These are phyloP conservation scores for Eurois occulta DNA, from an alignment of 2,888 invertebrate genomes.

Conservation along the genomic window DNA sequence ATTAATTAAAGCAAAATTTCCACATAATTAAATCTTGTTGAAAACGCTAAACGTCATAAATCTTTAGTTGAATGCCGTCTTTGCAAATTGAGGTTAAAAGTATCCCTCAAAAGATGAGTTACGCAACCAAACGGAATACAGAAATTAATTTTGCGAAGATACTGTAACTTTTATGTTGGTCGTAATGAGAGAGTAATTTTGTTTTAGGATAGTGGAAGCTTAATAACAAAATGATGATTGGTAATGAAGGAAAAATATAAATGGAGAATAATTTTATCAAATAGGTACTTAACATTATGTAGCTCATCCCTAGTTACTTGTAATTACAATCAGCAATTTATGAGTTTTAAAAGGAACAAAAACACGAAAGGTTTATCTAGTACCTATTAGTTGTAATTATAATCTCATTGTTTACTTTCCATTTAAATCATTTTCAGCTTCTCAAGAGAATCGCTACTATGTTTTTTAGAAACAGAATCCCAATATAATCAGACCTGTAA, in stretches of 20 bases:
- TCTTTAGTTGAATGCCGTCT: constrained; percentile 72
- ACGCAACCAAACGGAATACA: constrained; percentile 69
- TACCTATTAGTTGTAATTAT: neutral
- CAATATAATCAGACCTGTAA: neutral
- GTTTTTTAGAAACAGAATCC: neutral
- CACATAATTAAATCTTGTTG: constrained; percentile 71
- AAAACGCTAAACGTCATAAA: constrained; percentile 72
- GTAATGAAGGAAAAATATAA: neutral
- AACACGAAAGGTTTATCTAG: neutral
- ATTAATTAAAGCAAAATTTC: constrained; percentile 74
- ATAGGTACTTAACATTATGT: neutral
- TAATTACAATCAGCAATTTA: neutral
- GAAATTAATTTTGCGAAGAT: constrained; percentile 65
- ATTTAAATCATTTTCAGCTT: neutral
- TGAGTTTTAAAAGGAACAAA: neutral
- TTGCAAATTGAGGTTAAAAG: constrained; percentile 72
- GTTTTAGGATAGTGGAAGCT: constrained; percentile 5
- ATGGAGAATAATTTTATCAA: neutral
- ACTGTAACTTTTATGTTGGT: constrained; percentile 43
- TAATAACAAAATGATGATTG: neutral
- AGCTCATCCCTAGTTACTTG: neutral
- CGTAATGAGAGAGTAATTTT: constrained; percentile 41
- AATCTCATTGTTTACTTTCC: neutral
- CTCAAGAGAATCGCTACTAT: neutral
- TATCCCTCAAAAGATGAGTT: constrained; percentile 71